Evolutionary conservation across 2,797 vertebrate species (phyloP).

Genomic region (Avahi laniger): DNA sequence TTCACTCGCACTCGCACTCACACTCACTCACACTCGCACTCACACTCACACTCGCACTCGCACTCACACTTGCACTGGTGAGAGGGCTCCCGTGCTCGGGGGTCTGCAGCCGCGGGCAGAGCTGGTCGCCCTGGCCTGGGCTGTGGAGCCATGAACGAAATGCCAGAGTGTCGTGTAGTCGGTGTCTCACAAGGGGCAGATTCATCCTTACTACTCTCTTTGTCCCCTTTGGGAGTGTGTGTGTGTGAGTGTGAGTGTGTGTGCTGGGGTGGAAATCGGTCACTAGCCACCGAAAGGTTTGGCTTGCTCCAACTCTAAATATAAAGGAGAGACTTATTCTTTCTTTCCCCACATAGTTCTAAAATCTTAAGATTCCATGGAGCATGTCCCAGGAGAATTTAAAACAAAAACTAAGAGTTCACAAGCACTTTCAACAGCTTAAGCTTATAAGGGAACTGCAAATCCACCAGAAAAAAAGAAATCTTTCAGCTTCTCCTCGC

Average conservation of each 20-base stretch:
- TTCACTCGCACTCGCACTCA: rapidly evolving
- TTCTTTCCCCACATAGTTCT: background rate
- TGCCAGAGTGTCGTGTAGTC: too few relatives aligned
- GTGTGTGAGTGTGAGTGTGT: background rate
- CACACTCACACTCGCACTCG: rapidly evolving
- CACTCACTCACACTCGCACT: rapidly evolving
- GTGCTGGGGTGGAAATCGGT: background rate
- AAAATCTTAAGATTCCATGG: background rate
- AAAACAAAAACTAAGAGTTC: background rate
- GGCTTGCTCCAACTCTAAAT: background rate
- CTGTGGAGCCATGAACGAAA: background rate
- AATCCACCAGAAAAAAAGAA: background rate
- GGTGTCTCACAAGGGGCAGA: background rate
- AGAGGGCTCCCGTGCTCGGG: background rate
- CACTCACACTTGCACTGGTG: rapidly evolving
- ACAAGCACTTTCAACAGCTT: background rate
- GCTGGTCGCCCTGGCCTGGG: rapidly evolving
- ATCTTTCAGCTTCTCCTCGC: background rate
- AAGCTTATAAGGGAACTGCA: background rate
- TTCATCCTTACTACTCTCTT: too few relatives aligned
- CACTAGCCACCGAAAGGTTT: background rate
- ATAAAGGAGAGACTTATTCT: background rate
- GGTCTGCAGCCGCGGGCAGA: rapidly evolving
- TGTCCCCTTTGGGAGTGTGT: background rate
- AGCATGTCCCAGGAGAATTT: background rate